These are phyloP conservation scores for Rhinolophus ferrumequinum DNA, from an alignment of 2,113 vertebrate species.

Conservation along the genomic window DNA sequence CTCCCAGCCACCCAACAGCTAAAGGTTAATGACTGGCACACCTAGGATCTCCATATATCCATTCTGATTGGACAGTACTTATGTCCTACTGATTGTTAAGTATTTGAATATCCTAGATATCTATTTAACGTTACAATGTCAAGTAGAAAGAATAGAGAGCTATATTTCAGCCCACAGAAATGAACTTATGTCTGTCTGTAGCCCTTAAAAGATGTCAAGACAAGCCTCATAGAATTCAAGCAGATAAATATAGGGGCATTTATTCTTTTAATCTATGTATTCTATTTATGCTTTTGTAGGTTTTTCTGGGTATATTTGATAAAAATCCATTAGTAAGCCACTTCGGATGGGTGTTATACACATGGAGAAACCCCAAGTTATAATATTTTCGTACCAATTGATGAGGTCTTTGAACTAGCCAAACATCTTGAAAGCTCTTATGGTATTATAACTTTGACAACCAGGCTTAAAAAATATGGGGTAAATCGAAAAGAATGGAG, in stretches of 20 bases:
- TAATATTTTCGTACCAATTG: not conserved
- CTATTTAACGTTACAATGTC: slow-evolving; percentile 13
- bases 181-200: not conserved
- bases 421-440: not conserved
- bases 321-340: not conserved
- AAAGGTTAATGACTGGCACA: not conserved
- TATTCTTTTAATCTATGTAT: not conserved
- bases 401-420: not conserved
- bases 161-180: not conserved
- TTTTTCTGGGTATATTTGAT: not conserved
- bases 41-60: not conserved
- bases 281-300: not conserved
- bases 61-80: not conserved
- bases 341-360: not conserved
- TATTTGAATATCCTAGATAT: not conserved
- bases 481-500: not conserved
- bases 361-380: not conserved
- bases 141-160: not conserved
- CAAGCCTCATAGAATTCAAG: not conserved
- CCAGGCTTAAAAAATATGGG: not conserved
- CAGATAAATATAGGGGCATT: not conserved
- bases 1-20: not conserved
- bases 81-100: not conserved
- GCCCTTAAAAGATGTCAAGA: not conserved
- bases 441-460: not conserved